Evolutionary conservation across 2,113 vertebrate genomes (phyloP).

Genomic region (Syngnathoides biaculeatus): DNA sequence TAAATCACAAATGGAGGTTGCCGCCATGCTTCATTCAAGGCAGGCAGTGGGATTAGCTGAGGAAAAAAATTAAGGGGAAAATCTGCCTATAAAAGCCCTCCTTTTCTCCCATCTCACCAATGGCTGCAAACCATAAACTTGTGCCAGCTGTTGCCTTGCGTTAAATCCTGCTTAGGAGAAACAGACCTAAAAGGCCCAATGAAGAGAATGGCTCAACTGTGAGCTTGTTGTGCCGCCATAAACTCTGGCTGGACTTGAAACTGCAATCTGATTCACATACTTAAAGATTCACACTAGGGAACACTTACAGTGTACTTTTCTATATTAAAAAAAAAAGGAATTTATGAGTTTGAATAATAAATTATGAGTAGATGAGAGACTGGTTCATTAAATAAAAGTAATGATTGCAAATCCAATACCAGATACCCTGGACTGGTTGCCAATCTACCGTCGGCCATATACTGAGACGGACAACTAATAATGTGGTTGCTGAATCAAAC

Average conservation of each 20-base stretch:
- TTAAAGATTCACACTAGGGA: neutral
- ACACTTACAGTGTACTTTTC: neutral
- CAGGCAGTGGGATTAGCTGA: constrained; percentile 56
- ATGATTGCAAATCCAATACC: neutral
- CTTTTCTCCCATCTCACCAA: constrained; percentile 29
- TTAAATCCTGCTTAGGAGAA: constrained; percentile 63
- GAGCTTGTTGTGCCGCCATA: constrained; percentile 52
- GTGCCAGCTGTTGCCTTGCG: constrained; percentile 66
- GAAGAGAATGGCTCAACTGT: constrained; percentile 18
- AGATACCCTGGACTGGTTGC: no score
- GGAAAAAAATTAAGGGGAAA: constrained; percentile 7
- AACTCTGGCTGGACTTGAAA: neutral
- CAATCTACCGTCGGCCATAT: neutral
- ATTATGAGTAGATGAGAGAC: neutral
- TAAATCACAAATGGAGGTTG: constrained; percentile 22
- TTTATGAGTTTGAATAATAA: neutral
- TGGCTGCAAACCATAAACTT: constrained; percentile 53
- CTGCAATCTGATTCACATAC: neutral
- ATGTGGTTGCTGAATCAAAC: neutral
- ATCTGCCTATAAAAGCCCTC: constrained; percentile 15
- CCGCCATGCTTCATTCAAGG: constrained; percentile 38
- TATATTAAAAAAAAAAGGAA: neutral
- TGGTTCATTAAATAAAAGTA: neutral
- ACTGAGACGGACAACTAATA: neutral
- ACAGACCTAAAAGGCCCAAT: constrained; percentile 62